Conservation (phyloP, 2,113 vertebrate species). For the Eudyptes chrysolophus region DNA sequence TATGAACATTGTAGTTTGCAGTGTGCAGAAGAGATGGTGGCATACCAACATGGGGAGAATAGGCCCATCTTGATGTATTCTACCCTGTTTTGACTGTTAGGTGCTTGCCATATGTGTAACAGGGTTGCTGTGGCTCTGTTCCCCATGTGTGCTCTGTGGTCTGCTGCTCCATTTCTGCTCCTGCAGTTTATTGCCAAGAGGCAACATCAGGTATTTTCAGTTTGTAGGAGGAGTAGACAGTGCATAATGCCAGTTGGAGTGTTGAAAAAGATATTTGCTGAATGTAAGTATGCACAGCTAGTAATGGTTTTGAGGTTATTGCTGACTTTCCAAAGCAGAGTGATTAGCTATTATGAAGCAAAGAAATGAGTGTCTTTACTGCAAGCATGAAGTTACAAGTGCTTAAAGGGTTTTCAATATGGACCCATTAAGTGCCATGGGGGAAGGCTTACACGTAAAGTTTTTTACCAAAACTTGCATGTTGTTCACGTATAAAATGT, state of each 20-base stretch:
- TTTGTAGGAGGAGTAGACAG: neutral
- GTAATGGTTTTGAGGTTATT: neutral
- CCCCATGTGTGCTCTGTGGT: fast-evolving
- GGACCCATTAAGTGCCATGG: neutral
- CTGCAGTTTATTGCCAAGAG: neutral
- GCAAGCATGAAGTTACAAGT: neutral
- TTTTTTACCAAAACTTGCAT: neutral
- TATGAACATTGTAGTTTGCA: neutral
- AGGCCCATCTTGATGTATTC: neutral
- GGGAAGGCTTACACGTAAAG: neutral
- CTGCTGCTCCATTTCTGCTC: neutral
- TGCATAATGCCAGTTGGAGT: neutral
- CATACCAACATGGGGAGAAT: neutral
- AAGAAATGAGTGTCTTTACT: neutral
- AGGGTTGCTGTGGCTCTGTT: neutral
- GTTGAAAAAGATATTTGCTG: neutral
- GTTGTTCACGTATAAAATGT: neutral
- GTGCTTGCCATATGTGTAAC: neutral
- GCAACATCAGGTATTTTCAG: neutral
- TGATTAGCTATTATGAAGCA: neutral
- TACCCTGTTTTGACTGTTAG: neutral
- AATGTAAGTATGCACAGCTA: neutral
- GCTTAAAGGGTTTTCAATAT: neutral
- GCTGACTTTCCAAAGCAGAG: neutral
- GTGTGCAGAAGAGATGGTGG: neutral